Evolutionary conservation across 2,113 vertebrate genomes (phyloP).

Genomic region (Strigops habroptila): DNA sequence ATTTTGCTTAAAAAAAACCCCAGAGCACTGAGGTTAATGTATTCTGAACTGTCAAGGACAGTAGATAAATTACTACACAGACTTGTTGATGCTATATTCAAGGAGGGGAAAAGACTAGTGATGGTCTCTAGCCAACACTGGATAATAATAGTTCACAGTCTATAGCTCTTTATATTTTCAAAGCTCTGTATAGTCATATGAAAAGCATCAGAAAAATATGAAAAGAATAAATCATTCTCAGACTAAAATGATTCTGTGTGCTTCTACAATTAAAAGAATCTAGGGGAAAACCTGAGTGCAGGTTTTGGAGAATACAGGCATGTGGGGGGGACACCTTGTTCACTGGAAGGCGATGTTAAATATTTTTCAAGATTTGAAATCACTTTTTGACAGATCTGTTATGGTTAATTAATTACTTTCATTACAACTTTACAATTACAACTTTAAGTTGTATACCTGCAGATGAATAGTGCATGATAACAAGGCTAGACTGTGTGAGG

Average conservation of each 20-base stretch:
- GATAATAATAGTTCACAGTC: not conserved
- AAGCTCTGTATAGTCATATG: not conserved
- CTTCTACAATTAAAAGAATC: slow-evolving; percentile 49
- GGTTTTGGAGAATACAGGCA: not conserved
- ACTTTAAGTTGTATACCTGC: slow-evolving; percentile 72
- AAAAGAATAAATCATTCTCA: not conserved
- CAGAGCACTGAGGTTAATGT: not conserved
- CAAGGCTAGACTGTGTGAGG: slow-evolving; percentile 70
- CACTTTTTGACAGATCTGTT: slow-evolving; percentile 73
- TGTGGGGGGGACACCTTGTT: not conserved
- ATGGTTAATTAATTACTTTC: slow-evolving; percentile 79
- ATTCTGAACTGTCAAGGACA: not conserved
- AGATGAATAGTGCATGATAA: slow-evolving; percentile 71
- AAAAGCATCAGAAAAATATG: slow-evolving; percentile 10
- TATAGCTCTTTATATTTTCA: not conserved
- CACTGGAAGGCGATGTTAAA: slow-evolving; percentile 56
- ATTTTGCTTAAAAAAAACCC: not conserved
- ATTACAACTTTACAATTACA: too few species aligned
- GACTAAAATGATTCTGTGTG: slow-evolving; percentile 11
- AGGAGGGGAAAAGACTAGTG: not conserved
- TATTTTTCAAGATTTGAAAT: slow-evolving; percentile 71
- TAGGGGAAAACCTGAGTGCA: not conserved
- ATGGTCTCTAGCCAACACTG: not conserved
- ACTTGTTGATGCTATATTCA: slow-evolving; percentile 13
- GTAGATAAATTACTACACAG: not conserved